A percentile compares a stretch with the other conserved stretches of the same genome.
phyloP scores from a whole-genome alignment of 2,113 vertebrate species.

The Coryphaenoides rupestris region DNA sequence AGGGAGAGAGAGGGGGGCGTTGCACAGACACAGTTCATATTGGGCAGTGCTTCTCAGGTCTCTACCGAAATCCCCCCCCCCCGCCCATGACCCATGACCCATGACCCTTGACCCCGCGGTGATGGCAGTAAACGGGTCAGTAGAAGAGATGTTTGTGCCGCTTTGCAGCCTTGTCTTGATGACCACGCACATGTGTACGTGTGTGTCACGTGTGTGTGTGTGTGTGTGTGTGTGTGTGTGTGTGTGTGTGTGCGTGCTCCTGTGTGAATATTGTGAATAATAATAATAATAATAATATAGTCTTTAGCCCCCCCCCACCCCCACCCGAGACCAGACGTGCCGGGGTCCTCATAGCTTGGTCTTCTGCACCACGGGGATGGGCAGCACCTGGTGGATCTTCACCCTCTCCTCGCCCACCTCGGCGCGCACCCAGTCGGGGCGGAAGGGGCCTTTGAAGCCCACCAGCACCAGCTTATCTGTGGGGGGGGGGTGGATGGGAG shows the following conservation, averaged over 20 bases:
- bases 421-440: constrained; percentile 80
- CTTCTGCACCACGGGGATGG: constrained; percentile 80
- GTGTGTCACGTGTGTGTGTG: constrained; percentile 10
- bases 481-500: neutral
- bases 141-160: too few relatives aligned
- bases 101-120: too few relatives aligned
- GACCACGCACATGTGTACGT: neutral
- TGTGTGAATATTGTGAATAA: constrained; percentile 8
- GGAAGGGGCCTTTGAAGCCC: constrained; percentile 82
- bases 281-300: too few relatives aligned
- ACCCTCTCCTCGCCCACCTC: constrained; percentile 70
- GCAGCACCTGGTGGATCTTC: constrained; percentile 83
- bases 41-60: too few relatives aligned
- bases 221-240: constrained; percentile 7
- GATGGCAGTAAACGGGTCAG: too few relatives aligned
- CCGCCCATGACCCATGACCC: too few relatives aligned
- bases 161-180: too few relatives aligned
- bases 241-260: constrained; percentile 15
- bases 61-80: too few relatives aligned
- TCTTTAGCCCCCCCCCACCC: constrained; percentile 3
- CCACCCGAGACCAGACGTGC: neutral
- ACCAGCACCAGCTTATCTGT: constrained; percentile 77
- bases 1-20: too few relatives aligned
- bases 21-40: too few relatives aligned
- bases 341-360: constrained; percentile 79